Conservation (phyloP, 1,140 invertebrate genomes). For the Planococcus citri region DNA sequence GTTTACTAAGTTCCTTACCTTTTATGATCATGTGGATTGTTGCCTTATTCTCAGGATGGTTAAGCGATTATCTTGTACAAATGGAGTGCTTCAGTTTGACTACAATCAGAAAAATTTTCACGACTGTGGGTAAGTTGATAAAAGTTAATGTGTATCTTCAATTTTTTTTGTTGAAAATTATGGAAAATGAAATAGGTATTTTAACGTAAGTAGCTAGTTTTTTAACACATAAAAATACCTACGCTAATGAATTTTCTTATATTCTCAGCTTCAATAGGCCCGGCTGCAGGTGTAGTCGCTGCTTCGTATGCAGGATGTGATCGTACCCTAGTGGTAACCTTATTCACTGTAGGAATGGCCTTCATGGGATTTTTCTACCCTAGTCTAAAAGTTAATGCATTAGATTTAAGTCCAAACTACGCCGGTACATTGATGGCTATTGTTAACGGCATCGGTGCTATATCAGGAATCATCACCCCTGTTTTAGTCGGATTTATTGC, state of each 20-base stretch:
- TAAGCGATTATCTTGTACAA: conserved; percentile 53
- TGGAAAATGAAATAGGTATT: background rate
- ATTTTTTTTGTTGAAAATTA: background rate
- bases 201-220: background rate
- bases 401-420: conserved; percentile 71
- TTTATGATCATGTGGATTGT: conserved; percentile 31
- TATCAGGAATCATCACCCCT: conserved; percentile 66
- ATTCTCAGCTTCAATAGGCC: conserved; percentile 48
- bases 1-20: conserved; percentile 31
- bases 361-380: conserved; percentile 63
- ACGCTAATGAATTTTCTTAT: background rate
- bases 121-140: conserved; percentile 47
- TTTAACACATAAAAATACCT: background rate
- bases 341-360: conserved; percentile 58
- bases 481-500: conserved; percentile 63
- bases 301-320: conserved; percentile 70
- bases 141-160: conserved; percentile 20
- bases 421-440: conserved; percentile 71
- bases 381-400: conserved; percentile 63
- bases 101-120: conserved; percentile 56
- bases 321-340: conserved; percentile 43
- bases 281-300: conserved; percentile 61
- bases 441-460: conserved; percentile 68
- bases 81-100: conserved; percentile 41
- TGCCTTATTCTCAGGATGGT: conserved; percentile 36